Conservation (phyloP, 2,113 vertebrate genomes). For the Butorides virescens region DNA sequence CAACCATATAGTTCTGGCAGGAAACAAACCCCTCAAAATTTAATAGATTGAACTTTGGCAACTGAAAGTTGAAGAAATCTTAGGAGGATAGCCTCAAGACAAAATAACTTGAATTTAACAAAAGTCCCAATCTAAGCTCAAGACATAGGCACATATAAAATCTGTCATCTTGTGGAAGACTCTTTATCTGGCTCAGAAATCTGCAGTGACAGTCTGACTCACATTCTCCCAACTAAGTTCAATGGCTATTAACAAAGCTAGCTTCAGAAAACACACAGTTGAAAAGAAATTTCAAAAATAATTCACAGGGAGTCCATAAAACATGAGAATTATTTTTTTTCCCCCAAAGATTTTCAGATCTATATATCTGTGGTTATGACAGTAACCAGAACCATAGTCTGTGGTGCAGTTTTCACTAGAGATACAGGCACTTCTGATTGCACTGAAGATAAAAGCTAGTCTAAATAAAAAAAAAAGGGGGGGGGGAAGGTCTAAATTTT, state of each 20-base stretch:
- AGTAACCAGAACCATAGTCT: background rate
- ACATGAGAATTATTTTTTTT: background rate
- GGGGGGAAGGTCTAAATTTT: background rate
- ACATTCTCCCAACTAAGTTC: background rate
- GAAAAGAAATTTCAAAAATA: background rate
- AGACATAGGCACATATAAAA: background rate
- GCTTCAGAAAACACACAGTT: background rate
- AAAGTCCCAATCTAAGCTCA: background rate
- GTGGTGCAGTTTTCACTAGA: background rate
- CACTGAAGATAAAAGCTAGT: background rate
- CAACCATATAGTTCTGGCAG: background rate
- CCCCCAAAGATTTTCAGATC: background rate
- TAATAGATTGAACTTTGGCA: background rate
- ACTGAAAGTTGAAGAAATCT: background rate
- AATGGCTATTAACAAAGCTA: background rate
- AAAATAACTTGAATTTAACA: background rate
- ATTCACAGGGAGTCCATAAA: background rate
- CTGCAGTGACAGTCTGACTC: background rate
- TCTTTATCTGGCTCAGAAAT: background rate
- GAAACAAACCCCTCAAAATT: background rate
- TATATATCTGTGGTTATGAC: background rate
- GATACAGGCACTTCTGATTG: background rate
- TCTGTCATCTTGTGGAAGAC: background rate
- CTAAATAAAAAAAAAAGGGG: background rate
- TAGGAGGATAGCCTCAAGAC: background rate